phyloP scores from a whole-genome alignment of 2,113 vertebrate genomes.

The Cephalopterus ornatus region DNA sequence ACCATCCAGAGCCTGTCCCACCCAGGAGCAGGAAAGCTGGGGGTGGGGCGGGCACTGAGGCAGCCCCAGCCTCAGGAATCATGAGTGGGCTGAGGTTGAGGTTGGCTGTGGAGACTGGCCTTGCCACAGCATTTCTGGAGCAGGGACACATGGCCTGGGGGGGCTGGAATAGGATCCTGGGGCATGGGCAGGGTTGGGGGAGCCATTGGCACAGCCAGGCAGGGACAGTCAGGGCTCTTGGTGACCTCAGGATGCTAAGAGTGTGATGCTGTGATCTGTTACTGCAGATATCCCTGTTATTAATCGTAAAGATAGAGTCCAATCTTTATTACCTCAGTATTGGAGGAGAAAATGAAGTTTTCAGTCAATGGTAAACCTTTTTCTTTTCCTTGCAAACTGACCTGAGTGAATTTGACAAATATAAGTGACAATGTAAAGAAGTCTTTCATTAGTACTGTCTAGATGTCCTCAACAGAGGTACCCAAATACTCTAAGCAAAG shows the following conservation, averaged over 20 bases:
- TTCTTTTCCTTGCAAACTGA: neutral
- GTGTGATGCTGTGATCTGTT: neutral
- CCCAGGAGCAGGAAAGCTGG: neutral
- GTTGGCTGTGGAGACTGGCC: neutral
- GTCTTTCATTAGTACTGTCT: neutral
- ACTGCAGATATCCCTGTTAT: neutral
- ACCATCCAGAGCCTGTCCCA: neutral
- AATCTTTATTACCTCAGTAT: neutral
- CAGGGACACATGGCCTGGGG: neutral
- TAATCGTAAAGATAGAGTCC: neutral
- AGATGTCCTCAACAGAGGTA: neutral
- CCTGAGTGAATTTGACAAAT: neutral
- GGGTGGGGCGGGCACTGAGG: fast-evolving
- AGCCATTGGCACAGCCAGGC: fast-evolving
- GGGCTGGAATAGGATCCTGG: neutral
- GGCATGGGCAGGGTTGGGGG: fast-evolving
- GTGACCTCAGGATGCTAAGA: neutral
- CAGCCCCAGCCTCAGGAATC: neutral
- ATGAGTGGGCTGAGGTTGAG: neutral
- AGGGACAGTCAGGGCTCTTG: neutral
- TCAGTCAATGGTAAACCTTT: neutral
- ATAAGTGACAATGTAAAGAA: neutral
- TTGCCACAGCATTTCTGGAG: neutral
- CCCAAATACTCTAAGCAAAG: neutral
- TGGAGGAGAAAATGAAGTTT: neutral